phyloP scores from a whole-genome alignment of 2,113 vertebrate species.

The Trinectes maculatus region DNA sequence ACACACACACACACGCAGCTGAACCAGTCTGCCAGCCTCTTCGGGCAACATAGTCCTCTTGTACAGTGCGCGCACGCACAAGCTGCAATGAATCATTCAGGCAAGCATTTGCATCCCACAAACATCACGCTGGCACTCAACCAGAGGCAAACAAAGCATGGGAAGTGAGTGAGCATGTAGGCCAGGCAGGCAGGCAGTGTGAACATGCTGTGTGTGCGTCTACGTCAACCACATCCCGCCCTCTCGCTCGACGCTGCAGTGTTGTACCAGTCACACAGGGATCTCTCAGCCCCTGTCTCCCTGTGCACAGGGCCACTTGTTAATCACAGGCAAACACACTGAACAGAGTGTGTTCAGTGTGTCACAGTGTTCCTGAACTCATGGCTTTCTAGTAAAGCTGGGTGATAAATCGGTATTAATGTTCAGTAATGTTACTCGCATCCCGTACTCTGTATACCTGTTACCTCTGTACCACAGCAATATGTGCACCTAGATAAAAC shows the following conservation, averaged over 20 bases:
- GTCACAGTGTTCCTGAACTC: too few species aligned
- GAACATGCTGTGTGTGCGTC: slow-evolving; percentile 39
- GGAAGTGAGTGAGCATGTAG: slow-evolving; percentile 71
- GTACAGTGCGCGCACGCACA: slow-evolving; percentile 51
- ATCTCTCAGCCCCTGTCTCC: slow-evolving; percentile 12
- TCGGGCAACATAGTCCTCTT: slow-evolving; percentile 39
- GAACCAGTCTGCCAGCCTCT: slow-evolving; percentile 45
- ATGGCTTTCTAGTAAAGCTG: background rate
- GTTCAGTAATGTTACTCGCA: too few species aligned
- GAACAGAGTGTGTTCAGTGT: background rate
- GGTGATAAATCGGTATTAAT: background rate
- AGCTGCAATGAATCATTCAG: slow-evolving; percentile 69
- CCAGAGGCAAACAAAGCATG: slow-evolving; percentile 72
- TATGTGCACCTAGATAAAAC: too few species aligned
- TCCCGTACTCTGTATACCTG: too few species aligned
- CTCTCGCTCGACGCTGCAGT: slow-evolving; percentile 30
- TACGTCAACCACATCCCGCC: slow-evolving; percentile 43
- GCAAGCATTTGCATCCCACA: slow-evolving; percentile 71
- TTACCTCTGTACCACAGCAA: too few species aligned
- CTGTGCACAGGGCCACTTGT: slow-evolving; percentile 3
- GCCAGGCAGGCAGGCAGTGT: slow-evolving; percentile 48
- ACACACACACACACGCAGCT: slow-evolving; percentile 3
- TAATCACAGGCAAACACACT: slow-evolving; percentile 9
- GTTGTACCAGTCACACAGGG: slow-evolving; percentile 37
- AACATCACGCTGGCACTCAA: slow-evolving; percentile 68